phyloP scores from a whole-genome alignment of 2,888 invertebrate genomes.

The Tineola bisselliella region DNA sequence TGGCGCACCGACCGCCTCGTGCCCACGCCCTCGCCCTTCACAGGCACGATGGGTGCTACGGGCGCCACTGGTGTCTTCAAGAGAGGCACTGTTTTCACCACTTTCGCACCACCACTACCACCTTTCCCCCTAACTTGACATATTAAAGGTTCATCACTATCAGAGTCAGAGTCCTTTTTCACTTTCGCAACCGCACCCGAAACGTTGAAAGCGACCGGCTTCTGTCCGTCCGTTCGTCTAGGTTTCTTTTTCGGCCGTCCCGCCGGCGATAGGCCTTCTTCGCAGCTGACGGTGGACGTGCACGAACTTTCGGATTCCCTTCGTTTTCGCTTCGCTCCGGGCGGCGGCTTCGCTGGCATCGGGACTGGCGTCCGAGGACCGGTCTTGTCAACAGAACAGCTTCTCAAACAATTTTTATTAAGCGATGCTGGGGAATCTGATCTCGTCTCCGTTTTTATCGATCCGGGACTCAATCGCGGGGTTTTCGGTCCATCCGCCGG shows the following conservation, averaged over 20 bases:
- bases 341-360: slow-evolving; percentile 23
- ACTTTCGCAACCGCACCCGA: slow-evolving; percentile 38
- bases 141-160: slow-evolving; percentile 83
- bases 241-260: slow-evolving; percentile 49
- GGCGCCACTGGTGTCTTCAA: slow-evolving; percentile 18
- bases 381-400: slow-evolving; percentile 47
- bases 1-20: slow-evolving; percentile 67
- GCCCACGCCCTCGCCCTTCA: slow-evolving; percentile 54
- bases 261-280: slow-evolving; percentile 52
- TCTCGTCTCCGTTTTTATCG: slow-evolving; percentile 33
- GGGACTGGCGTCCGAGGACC: slow-evolving; percentile 28
- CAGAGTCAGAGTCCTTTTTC: slow-evolving; percentile 77
- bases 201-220: slow-evolving; percentile 14
- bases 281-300: slow-evolving; percentile 72
- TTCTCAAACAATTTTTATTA: slow-evolving; percentile 37
- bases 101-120: slow-evolving; percentile 26
- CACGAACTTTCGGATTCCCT: slow-evolving; percentile 82
- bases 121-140: slow-evolving; percentile 71
- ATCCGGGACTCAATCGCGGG: slow-evolving; percentile 53
- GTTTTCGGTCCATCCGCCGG: slow-evolving; percentile 67
- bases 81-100: slow-evolving; percentile 22
- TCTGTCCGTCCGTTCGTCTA: slow-evolving; percentile 32
- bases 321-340: slow-evolving; percentile 74
- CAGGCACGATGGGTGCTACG: slow-evolving; percentile 15
- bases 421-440: slow-evolving; percentile 47